Evolutionary conservation across 2,888 invertebrate species (phyloP).

Genomic region (Conomelus anceps): DNA sequence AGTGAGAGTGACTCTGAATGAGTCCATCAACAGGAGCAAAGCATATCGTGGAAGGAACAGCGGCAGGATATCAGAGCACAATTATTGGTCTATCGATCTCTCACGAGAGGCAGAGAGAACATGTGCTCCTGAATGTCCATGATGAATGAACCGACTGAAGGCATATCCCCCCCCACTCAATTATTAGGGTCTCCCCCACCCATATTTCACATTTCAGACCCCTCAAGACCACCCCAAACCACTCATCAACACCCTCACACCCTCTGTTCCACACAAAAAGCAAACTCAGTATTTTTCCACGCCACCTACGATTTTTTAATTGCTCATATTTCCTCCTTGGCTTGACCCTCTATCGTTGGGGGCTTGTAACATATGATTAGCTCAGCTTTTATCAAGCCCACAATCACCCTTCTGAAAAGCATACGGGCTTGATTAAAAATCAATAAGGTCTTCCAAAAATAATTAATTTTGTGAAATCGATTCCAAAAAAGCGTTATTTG

Average conservation of each 20-base stretch:
- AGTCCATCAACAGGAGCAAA: not conserved
- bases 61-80: not conserved
- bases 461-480: too few species aligned
- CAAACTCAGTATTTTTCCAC: not conserved
- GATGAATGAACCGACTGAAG: conserved; percentile 2
- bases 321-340: not conserved
- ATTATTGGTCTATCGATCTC: conserved; percentile 2
- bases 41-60: not conserved
- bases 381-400: not conserved
- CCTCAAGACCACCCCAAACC: not conserved
- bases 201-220: too few species aligned
- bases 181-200: not conserved
- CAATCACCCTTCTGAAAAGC: too few species aligned
- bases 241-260: not conserved
- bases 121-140: conserved; percentile 7
- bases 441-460: not conserved
- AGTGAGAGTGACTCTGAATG: not conserved
- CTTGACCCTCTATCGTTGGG: not conserved
- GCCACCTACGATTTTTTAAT: not conserved
- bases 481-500: too few species aligned
- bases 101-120: not conserved
- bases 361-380: not conserved
- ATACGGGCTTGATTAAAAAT: not conserved
- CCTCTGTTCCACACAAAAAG: not conserved
- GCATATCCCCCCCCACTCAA: not conserved